Evolutionary conservation across 2,888 invertebrate species (phyloP).

Genomic region (Mimumesa dahlbomi): DNA sequence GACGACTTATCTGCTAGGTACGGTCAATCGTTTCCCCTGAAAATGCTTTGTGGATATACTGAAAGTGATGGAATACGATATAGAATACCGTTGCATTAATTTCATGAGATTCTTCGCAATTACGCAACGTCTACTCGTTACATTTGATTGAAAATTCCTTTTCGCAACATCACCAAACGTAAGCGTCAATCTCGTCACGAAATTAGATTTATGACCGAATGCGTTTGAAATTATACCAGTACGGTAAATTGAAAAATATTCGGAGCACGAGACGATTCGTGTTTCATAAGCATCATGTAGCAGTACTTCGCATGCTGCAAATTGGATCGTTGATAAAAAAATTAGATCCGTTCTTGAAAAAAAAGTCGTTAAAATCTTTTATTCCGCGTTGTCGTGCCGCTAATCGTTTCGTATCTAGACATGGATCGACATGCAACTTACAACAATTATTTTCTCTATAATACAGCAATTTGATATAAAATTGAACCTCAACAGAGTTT

Average conservation of each 20-base stretch:
- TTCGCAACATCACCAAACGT: neutral
- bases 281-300: constrained; percentile 15
- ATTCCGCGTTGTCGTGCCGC: constrained; percentile 31
- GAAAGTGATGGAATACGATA: too few species aligned
- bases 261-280: constrained; percentile 43
- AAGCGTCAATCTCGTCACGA: too few species aligned
- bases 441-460: neutral
- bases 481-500: neutral
- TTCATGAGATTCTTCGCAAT: too few species aligned
- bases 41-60: too few species aligned
- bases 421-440: constrained; percentile 25
- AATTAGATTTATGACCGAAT: constrained; percentile 5
- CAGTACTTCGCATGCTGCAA: constrained; percentile 40
- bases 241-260: constrained; percentile 49
- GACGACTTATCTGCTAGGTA: too few species aligned
- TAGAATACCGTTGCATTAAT: too few species aligned
- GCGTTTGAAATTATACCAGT: constrained; percentile 12
- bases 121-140: too few species aligned
- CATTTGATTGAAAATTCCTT: too few species aligned
- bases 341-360: constrained; percentile 35
- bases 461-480: neutral
- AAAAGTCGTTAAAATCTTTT: constrained; percentile 51
- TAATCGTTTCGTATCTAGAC: constrained; percentile 28
- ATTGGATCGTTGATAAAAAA: constrained; percentile 32
- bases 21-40: too few species aligned